Base-by-base conservation (phyloP, 2,888 invertebrate genomes). In the Syrphus vitripennis region DNA sequence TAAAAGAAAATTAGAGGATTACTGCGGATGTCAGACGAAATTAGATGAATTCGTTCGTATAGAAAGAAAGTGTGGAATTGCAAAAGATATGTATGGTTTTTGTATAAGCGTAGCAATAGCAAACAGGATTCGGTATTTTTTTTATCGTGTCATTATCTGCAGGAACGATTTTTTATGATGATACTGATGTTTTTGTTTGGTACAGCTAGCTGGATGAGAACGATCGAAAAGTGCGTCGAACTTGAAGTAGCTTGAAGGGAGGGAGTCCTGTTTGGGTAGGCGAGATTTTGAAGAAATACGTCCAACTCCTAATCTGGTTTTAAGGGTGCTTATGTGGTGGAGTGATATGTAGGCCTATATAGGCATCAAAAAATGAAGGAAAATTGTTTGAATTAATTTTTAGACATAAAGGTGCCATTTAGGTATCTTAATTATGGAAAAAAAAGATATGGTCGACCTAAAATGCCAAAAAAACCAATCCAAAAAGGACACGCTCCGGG, bases 1-100 rank as follows among this genome's bases (percentile, higher is more conserved):
- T 86, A 79, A 83, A 83, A 79, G 79, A 83, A 83, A 83, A 83
- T 83, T 83, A 79, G 83, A 79, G 83, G 83, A 83, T 83, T 83
- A 83, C 80, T 55, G 55, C 63, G 75, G 72, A 81, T 81, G 81
- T 86, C 81, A 61, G 81, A 74, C 81, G 71, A 86, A 86, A 86
- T 86, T 86, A 86, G 84, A 86, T 86, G 84, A 81, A 86, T 86
- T 86, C 84, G 81, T 77, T 86, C 72, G 84, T 14, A 37, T 70
- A 9, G 1, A 31, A 31, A 50, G 10, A 76, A 70, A 63, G 48
- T 71, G 31, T 42, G 83, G 69, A 34, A 59, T 65, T 72, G 61
- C 40, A 55, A 70, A 69, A 37, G 75, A 48, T 34, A 40, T 14
- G 57, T 29, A 48, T 48, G 24, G 34, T 12, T 12, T 10, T 1